Base-by-base conservation (phyloP, 1,140 invertebrate species). In the Drosophila repleta region DNA sequence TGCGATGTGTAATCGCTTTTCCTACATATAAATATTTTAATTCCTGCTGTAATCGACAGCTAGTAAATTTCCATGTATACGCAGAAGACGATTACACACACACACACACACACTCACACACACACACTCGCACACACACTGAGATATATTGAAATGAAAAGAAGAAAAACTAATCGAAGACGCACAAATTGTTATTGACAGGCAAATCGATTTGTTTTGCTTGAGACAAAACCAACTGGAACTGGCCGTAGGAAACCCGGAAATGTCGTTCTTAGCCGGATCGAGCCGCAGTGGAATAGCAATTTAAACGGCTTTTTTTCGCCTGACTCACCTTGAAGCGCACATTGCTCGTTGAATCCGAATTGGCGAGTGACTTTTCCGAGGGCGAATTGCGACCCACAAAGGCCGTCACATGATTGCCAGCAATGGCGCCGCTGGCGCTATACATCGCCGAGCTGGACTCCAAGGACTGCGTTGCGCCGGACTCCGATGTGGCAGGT, bases 281-380 rank as follows among this genome's bases (percentile, higher is more conserved):
- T 35, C 17, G 15, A 41, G 41, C 66, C 52, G 57, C 37, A 37
- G 18, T 13, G 26, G 1, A 35, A 26, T 5, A 10, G 32, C 2
- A 29, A 45, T 26, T 17, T 10, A 17, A 13, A 7, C 45, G 29
- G 43, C 53, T 11, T 43, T 6, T 8, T 29, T n/a, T 15, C 20
- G 15, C 20, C 13, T 35, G 24, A 24, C 73, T 87, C 69, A 87
- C 90, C 90, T 90, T 91, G 70, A 91, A 91, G 53, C 90, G 81
- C 55, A 91, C 90, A 79, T 90, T 91, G 70, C 88, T 91, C 45
- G 78, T 88, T 26, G 90, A 90, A 72, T 91, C 90, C 4, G 90
- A 91, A 64, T 91, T 91, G 43, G 90, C 78, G 21, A 90, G 73
- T 48, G 90, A 91, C 49, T 91, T 91, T 37, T 91, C 90, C 13